These are phyloP conservation scores for Philonicus albiceps DNA, from an alignment of 2,888 invertebrate genomes.

Conservation along the genomic window DNA sequence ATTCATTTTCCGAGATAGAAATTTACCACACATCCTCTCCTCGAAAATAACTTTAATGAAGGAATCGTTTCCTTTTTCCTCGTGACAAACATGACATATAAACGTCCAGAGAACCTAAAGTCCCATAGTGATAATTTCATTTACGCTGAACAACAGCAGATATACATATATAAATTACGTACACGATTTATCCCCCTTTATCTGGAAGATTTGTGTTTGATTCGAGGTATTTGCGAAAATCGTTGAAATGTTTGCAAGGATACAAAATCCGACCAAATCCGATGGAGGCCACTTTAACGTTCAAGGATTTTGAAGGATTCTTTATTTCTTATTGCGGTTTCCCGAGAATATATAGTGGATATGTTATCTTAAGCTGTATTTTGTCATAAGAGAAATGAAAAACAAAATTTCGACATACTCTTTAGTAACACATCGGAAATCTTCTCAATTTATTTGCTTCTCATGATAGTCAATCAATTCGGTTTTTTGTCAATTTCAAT, in stretches of 20 bases:
- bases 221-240: background rate
- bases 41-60: background rate
- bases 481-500: background rate
- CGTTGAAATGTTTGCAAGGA: background rate
- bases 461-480: background rate
- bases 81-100: background rate
- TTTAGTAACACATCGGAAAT: background rate
- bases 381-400: background rate
- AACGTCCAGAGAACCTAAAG: background rate
- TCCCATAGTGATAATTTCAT: background rate
- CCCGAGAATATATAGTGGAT: background rate
- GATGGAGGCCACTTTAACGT: background rate
- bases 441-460: background rate
- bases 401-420: background rate
- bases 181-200: background rate
- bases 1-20: background rate
- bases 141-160: background rate
- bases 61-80: background rate
- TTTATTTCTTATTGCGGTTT: background rate
- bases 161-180: background rate
- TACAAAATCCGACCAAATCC: background rate
- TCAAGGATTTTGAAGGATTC: background rate
- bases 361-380: background rate
- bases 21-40: background rate
- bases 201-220: background rate